Percentiles rank a stretch among this genome's conserved stretches.
phyloP scores from a whole-genome alignment of 2,113 vertebrate species.

The Thinocorus orbignyianus region DNA sequence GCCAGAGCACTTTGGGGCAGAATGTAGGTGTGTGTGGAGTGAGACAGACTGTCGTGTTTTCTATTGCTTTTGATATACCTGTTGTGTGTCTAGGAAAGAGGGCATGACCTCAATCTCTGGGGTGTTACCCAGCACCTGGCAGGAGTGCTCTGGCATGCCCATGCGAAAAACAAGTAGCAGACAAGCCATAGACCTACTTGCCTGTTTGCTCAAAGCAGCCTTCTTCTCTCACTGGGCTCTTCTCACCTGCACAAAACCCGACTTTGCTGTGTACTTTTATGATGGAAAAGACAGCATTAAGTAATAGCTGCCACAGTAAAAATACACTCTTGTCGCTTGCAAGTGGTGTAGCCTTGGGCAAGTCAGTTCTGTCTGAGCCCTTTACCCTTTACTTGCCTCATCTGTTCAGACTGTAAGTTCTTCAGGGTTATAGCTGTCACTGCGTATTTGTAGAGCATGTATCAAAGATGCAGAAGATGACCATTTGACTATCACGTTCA shows the following conservation, averaged over 20 bases:
- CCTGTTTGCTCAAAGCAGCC: background rate
- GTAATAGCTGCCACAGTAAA: background rate
- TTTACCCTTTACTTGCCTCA: background rate
- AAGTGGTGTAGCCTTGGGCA: background rate
- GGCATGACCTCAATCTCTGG: rapidly evolving
- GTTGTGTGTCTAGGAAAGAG: background rate
- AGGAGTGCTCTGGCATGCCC: background rate
- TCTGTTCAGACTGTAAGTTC: background rate
- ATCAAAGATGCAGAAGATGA: background rate
- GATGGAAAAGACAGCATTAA: background rate
- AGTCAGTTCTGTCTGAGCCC: background rate
- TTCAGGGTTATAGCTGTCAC: background rate
- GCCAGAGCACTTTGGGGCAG: background rate
- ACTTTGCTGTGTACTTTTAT: background rate
- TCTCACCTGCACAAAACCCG: background rate
- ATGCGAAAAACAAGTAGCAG: background rate
- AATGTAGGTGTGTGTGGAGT: background rate
- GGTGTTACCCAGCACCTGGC: background rate
- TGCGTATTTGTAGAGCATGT: background rate
- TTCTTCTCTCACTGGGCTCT: background rate
- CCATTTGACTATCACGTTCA: background rate
- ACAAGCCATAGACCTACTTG: background rate
- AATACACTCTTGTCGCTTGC: background rate
- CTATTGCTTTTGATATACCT: background rate
- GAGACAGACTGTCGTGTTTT: background rate